These are phyloP conservation scores for Myopa testacea DNA, from an alignment of 2,888 invertebrate genomes.

Conservation along the genomic window DNA sequence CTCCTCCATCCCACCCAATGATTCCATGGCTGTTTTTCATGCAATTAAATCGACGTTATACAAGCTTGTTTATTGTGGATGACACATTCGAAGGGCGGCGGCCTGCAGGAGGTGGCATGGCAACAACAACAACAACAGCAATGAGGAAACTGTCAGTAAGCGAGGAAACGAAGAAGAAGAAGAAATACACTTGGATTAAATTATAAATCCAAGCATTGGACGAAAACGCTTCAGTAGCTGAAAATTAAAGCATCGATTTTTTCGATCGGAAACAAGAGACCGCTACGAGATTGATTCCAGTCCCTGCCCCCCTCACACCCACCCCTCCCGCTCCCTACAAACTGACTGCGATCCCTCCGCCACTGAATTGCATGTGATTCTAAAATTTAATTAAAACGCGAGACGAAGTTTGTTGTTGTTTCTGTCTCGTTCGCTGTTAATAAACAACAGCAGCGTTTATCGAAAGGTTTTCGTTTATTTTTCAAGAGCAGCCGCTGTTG, in stretches of 20 bases:
- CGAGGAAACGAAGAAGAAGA: not conserved
- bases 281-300: not conserved
- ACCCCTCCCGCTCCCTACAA: not conserved
- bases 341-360: not conserved
- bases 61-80: constrained; percentile 63
- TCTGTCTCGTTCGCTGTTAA: not conserved
- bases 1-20: constrained; percentile 4
- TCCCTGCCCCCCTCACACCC: not conserved
- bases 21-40: constrained; percentile 45
- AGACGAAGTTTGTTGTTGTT: no score
- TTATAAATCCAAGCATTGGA: no score
- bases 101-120: not conserved
- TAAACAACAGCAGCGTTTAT: not conserved
- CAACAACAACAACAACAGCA: no score
- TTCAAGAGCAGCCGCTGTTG: not conserved
- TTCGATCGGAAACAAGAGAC: no score
- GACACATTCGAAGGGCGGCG: constrained; percentile 52
- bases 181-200: not conserved
- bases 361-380: no score
- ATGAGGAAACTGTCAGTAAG: not conserved
- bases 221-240: no score
- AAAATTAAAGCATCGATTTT: no score
- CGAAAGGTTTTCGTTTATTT: not conserved
- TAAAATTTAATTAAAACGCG: no score
- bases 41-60: constrained; percentile 59